Base-by-base conservation (phyloP, 2,888 invertebrate genomes). In the Dicyrtoma fusca region DNA sequence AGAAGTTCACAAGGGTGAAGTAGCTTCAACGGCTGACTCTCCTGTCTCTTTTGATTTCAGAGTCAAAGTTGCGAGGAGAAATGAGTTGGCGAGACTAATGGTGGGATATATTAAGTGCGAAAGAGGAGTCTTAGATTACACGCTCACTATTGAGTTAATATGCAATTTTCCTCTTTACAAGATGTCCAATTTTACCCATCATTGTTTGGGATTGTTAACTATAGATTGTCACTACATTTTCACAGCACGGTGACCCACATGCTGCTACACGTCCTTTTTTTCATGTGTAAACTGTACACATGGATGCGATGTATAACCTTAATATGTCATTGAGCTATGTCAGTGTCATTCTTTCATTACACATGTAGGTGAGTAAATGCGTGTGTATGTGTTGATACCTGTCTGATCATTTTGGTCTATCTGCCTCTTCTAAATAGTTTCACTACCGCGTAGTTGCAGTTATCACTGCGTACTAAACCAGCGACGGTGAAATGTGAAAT, bases 311-410 rank as follows among this genome's bases (percentile, higher is more conserved):
- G 26, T 51, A 13, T 53, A 53, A 66, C 66, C 66, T 55, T 66
- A 66, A 66, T 66, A 51, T 66, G 66, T 66, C 65, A 23, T 25
- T 10, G 21, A 14, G n/a, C n/a, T n/a, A n/a, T n/a, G n/a, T n/a
- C 53, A 19, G 17, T 34, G 34, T 34, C 34, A 34, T 34, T 34
- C 34, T 34, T 34, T 34, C 34, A 34, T 3, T 34, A 34, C 34
- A 34, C 34, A 34, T 34, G 34, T 34, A 34, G 34, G 34, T 34
- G 34, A 34, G 34, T 34, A 19, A 49, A 13, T 49, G 49, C 3
- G 49, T 49, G 49, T 49, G 49, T 49, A 17, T 45, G 45, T 45
- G 45, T 45, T 8, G 45, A 45, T 45, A 45, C 13, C 49, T 6
- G 34, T 34, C 8, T 34, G 34, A 34, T 5, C 34, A 34, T 34